Conservation (phyloP, 2,113 vertebrate genomes). For the Pteropus alecto region DNA sequence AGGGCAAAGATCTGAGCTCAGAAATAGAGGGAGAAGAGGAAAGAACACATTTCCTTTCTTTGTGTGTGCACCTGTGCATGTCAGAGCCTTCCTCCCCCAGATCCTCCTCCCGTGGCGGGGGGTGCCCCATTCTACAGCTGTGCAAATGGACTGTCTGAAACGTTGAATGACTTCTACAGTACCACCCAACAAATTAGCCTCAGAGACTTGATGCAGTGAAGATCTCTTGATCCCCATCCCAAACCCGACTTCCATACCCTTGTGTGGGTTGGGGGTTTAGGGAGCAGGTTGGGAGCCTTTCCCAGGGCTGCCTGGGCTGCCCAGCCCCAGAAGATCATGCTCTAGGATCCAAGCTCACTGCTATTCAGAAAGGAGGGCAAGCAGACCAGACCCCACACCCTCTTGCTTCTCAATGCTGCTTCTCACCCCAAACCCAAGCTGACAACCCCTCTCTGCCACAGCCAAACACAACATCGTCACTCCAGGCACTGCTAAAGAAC, state of each 20-base stretch:
- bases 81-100: not conserved
- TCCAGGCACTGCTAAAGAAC: not conserved
- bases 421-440: not conserved
- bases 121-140: not conserved
- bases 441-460: not conserved
- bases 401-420: not conserved
- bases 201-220: not conserved
- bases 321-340: not conserved
- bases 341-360: not conserved
- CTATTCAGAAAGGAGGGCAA: not conserved
- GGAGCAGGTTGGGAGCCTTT: not conserved
- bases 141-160: not conserved
- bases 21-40: not conserved
- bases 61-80: not conserved
- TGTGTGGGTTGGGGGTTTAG: not conserved
- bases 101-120: not conserved
- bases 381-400: not conserved
- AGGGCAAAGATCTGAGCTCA: not conserved
- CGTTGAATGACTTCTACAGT: not conserved
- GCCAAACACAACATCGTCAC: not conserved
- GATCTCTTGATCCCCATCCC: not conserved
- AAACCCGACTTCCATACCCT: not conserved
- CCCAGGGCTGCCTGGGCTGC: not conserved
- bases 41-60: not conserved
- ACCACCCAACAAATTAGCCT: not conserved